A percentile compares a stretch with the other conserved stretches of the same genome.
These are phyloP conservation scores for Casuarius casuarius DNA, from an alignment of 2,113 vertebrate species.

Conservation along the genomic window DNA sequence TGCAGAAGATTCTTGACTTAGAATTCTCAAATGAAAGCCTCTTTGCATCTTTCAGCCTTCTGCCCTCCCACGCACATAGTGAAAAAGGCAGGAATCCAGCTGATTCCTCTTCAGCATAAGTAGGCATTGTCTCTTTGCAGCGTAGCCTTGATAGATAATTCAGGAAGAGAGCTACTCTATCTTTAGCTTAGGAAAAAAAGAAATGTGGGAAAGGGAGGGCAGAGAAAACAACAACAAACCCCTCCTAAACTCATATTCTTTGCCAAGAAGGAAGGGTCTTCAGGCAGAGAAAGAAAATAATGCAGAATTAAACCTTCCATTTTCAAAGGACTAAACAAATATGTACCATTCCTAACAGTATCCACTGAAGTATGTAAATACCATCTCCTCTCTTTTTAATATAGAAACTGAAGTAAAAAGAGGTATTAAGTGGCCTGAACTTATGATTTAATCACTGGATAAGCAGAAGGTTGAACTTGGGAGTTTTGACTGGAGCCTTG, in stretches of 20 bases:
- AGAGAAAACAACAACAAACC: not conserved
- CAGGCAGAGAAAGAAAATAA: not conserved
- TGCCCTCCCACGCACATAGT: not conserved
- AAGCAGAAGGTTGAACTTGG: not conserved
- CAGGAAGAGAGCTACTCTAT: not conserved
- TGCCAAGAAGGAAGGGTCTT: not conserved
- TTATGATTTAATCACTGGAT: not conserved
- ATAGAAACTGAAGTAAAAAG: not conserved
- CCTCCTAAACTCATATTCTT: rapidly evolving
- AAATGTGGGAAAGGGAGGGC: not conserved
- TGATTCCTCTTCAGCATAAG: not conserved
- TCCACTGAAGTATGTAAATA: not conserved
- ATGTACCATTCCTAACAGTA: not conserved
- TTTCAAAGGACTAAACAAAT: not conserved
- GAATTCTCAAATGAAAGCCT: not conserved
- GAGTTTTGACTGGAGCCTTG: not conserved
- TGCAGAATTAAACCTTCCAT: not conserved
- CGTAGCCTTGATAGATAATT: not conserved
- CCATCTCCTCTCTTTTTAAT: not conserved
- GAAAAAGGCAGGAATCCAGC: not conserved
- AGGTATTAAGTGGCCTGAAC: not conserved
- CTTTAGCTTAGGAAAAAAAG: not conserved
- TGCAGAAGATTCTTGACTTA: not conserved
- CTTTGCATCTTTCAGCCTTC: not conserved
- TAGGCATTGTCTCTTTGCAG: not conserved